Percentiles rank a stretch among this genome's conserved stretches.
phyloP scores from a whole-genome alignment of 2,888 invertebrate genomes.

The Hydraecia micacea region DNA sequence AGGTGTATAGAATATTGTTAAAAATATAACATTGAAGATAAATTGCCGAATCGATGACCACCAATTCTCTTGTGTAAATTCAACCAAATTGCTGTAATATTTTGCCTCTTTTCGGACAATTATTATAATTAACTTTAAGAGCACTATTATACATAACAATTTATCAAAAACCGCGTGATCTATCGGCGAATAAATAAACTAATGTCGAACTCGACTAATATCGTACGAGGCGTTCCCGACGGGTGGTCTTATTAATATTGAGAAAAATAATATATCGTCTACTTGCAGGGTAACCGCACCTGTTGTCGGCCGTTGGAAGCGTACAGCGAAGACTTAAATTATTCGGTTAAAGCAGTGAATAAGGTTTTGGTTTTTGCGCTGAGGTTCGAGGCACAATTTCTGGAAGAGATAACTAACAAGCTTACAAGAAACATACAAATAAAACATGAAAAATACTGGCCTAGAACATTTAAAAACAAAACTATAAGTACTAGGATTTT shows the following conservation, averaged over 20 bases:
- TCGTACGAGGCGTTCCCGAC: constrained; percentile 60
- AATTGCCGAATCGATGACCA: neutral
- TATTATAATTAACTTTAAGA: constrained; percentile 39
- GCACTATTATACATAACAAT: constrained; percentile 24
- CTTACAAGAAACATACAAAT: too few species aligned
- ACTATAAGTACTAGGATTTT: neutral
- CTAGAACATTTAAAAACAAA: neutral
- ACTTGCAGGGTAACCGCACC: constrained; percentile 41
- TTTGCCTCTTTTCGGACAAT: constrained; percentile 25
- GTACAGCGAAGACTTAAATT: neutral
- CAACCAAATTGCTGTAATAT: neutral
- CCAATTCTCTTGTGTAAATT: neutral
- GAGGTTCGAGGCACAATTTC: neutral
- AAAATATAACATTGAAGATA: neutral
- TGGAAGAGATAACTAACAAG: neutral
- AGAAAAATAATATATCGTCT: constrained; percentile 66
- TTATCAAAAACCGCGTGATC: constrained; percentile 61
- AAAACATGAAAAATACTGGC: neutral
- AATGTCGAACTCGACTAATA: constrained; percentile 66
- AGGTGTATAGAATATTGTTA: neutral
- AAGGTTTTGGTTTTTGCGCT: neutral
- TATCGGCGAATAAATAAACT: constrained; percentile 68
- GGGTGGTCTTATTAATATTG: constrained; percentile 69
- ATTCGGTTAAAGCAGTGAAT: neutral
- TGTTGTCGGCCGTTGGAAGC: constrained; percentile 19